Evolutionary conservation across 1,140 invertebrate genomes (phyloP), one percentile per base, ranked within the genome.

Genomic region (Aphelinus certus): DNA sequence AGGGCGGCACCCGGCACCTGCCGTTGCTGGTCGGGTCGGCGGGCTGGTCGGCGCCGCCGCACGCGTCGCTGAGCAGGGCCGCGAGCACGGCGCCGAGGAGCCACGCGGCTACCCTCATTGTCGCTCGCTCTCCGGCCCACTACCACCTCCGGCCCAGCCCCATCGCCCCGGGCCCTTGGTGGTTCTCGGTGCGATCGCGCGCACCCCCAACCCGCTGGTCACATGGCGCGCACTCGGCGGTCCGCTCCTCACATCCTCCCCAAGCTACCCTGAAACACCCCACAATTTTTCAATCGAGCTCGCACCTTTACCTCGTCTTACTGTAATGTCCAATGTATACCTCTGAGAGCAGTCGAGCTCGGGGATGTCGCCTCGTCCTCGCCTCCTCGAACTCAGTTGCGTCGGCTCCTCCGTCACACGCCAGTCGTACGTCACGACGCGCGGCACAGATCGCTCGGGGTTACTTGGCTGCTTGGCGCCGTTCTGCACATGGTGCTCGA

Each of bases 1-100:
- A 91, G 42, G 87, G 86, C 26, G 82, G 84, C 48, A 87, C 86
- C 71, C 90, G 88, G 65, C 90, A 88, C 83, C 89, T 90, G 76
- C 88, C 55, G 87, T 88, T 66, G 88, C 75, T 75, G 26, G 26
- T 26, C 26, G 26, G 26, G 79, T 76, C 80, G 85, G 84, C 71
- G 63, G 61, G 7, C 43, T 45, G 51, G 65, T 7, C 1, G 65
- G 9, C 4, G 62, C 62, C 7, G 46, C 82, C 81, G 64, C 82
- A 79, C 82, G 76, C 76, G 81, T 83, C 81, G 26, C 81, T 86
- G 71, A 86, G 82, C 55, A 87, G 80, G 78, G 82, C 84, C 49
- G 87, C 83, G 77, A 88, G 82, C 72, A 81, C 83, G 77, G 83
- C 79, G 79, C 83, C 81, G 60, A 87, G 78, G 74, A 86, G 79